A percentile compares a stretch with the other conserved stretches of the same genome.
Conservation (phyloP, 2,888 invertebrate genomes). For the Cantharis rustica region DNA sequence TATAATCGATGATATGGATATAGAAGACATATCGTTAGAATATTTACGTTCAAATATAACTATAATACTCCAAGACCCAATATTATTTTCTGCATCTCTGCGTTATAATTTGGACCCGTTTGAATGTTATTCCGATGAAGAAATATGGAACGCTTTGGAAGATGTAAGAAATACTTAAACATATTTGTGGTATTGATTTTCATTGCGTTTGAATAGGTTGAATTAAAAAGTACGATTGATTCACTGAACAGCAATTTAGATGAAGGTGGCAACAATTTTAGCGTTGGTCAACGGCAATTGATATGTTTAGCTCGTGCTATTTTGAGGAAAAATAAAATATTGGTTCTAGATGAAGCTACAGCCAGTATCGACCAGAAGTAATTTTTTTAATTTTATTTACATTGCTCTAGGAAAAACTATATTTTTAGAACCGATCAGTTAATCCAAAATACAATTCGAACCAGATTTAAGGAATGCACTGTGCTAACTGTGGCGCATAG, state of each 20-base stretch:
- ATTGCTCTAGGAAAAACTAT: not conserved
- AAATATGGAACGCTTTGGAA: slow-evolving; percentile 76
- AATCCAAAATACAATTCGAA: slow-evolving; percentile 82
- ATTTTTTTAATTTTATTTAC: no score
- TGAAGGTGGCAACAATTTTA: slow-evolving; percentile 55
- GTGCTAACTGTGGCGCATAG: slow-evolving; percentile 91
- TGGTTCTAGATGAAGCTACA: no score
- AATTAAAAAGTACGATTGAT: slow-evolving; percentile 70
- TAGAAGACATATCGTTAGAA: slow-evolving; percentile 71
- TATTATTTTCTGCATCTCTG: slow-evolving; percentile 74
- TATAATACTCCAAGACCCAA: slow-evolving; percentile 62
- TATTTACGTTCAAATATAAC: slow-evolving; percentile 80
- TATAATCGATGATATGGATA: slow-evolving; percentile 76
- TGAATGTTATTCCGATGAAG: slow-evolving; percentile 69
- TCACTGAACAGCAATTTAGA: slow-evolving; percentile 72
- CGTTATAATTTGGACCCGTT: slow-evolving; percentile 86
- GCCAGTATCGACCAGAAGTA: no score
- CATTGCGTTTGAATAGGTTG: slow-evolving; percentile 60
- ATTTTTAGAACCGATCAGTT: slow-evolving; percentile 73
- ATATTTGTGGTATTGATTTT: no score
- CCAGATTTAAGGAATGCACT: slow-evolving; percentile 79
- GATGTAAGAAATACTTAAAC: slow-evolving; percentile 53
- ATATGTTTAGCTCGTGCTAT: no score
- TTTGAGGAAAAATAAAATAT: no score
- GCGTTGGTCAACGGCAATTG: no score